Conservation (phyloP, 2,797 vertebrate genomes). For the Hafferia zeledoni region DNA sequence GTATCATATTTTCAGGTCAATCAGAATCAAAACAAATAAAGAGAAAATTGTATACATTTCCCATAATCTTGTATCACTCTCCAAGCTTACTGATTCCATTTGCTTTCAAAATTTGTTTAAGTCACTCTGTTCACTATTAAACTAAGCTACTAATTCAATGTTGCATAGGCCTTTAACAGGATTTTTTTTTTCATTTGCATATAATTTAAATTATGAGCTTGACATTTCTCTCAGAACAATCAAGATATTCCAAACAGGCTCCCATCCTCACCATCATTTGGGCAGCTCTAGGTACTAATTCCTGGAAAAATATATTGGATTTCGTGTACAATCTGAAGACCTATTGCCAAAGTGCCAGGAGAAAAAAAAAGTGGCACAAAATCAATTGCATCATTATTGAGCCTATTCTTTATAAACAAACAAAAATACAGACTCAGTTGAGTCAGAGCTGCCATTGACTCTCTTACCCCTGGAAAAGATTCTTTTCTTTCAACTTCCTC, state of each 20-base stretch:
- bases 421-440: not conserved
- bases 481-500: not conserved
- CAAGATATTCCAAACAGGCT: not conserved
- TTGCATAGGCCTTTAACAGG: not conserved
- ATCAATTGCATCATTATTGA: not conserved
- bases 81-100: not conserved
- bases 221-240: not conserved
- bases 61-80: not conserved
- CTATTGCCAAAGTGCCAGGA: not conserved
- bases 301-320: not conserved
- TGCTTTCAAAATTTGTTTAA: not conserved
- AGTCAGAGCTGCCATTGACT: not conserved
- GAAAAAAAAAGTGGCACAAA: not conserved
- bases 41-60: not conserved
- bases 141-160: not conserved
- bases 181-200: not conserved
- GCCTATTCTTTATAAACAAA: not conserved
- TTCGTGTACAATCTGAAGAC: not conserved
- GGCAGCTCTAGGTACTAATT: not conserved
- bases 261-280: not conserved
- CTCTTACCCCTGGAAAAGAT: not conserved
- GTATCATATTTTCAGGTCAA: not conserved
- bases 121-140: not conserved
- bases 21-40: not conserved
- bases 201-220: not conserved